Evolutionary conservation across 2,797 vertebrate species (phyloP), one percentile per base, ranked within the genome.

Genomic region (Danionella dracula): DNA sequence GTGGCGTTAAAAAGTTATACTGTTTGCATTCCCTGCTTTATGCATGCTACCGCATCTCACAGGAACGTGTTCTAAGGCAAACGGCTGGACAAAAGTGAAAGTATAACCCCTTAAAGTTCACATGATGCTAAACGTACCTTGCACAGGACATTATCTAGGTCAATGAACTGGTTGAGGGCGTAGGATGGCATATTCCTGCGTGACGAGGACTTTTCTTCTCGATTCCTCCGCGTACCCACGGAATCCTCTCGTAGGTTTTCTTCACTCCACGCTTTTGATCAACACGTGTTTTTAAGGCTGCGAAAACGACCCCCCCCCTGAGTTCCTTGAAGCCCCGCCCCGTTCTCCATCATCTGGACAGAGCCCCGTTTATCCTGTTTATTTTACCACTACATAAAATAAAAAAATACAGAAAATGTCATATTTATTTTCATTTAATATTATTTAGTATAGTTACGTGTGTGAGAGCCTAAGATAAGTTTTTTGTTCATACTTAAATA

Each of bases 141-240:
- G 68, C 78, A 71, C 60, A 84, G 45, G 41, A 76, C 53, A 8
- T 80, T 71, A 11, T 83, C 79, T 57, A 78, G 45, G 62, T 84
- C 80, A 4, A 68, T 23, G 48, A 81, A 77, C 17, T 78, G 81
- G 21, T 71, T 78, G 5, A 75, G 53, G 5, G 76, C 68, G 58
- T 60, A 81, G 4, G 79, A 80, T 49, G 80, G 82, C 84, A 84
- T 86, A 68, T 49, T 76, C 49, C 46, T 41, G 63, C 17, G 15
- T 16, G 32, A 40, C 34, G 13, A 50, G 20, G 11, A 8, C 20
- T 29, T 50, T 21, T 21, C 21, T 32, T 58, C 34, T 17, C 19
- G 21, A 42, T n/a, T 34, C 27, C 40, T 59, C 42, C 3, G 10
- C 15, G 19, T 8, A 5, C 48, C 32, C 55, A 41, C 41, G 4